Evolutionary conservation across 2,113 vertebrate species (phyloP).

Genomic region (Larimichthys crocea): DNA sequence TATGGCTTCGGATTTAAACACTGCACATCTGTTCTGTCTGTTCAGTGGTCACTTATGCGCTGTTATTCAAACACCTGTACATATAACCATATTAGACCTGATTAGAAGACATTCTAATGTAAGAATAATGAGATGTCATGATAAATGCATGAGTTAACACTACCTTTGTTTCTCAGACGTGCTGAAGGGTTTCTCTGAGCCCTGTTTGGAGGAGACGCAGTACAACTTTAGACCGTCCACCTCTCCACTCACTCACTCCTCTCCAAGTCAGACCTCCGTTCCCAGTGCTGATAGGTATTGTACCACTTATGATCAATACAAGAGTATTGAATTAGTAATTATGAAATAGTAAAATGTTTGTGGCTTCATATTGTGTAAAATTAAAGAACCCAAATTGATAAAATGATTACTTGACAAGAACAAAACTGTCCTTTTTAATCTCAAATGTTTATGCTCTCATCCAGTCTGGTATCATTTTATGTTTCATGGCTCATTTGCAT

Average conservation of each 20-base stretch:
- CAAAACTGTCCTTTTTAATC: background rate
- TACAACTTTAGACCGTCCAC: constrained; percentile 92
- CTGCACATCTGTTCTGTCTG: background rate
- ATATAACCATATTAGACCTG: background rate
- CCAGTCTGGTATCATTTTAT: too few relatives aligned
- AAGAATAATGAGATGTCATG: background rate
- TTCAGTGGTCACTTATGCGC: too few relatives aligned
- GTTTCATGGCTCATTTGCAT: background rate
- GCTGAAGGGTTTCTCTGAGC: constrained; percentile 62
- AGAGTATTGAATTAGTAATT: background rate
- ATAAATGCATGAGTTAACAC: background rate
- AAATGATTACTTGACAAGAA: background rate
- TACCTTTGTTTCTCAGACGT: constrained; percentile 41
- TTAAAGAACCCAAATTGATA: background rate
- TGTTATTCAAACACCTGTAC: background rate
- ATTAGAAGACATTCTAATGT: background rate
- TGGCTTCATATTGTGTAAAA: background rate
- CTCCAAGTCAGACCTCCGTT: constrained; percentile 90
- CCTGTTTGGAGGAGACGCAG: constrained; percentile 81
- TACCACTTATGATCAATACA: background rate
- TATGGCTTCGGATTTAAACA: background rate
- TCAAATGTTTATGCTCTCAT: background rate
- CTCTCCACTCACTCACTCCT: constrained; percentile 94
- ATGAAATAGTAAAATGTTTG: background rate
- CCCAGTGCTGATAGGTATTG: constrained; percentile 75